Conservation (phyloP, 2,797 vertebrate genomes). For the Leptatherina wallacei region DNA sequence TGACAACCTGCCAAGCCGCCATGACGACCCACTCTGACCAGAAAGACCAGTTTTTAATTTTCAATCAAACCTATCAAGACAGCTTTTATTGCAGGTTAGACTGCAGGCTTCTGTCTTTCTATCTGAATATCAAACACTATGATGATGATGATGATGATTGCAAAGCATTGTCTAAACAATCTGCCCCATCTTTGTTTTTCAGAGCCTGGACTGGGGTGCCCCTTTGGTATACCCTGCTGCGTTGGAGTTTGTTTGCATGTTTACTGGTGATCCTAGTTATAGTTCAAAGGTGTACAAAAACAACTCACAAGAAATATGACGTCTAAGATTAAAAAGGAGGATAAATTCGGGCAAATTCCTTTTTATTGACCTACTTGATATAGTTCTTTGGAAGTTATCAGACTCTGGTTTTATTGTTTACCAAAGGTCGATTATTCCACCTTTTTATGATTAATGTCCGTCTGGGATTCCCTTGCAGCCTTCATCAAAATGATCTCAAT, state of each 20-base stretch:
- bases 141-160: neutral
- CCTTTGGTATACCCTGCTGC: slow-evolving; percentile 53
- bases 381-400: slow-evolving; percentile 19
- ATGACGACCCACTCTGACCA: neutral
- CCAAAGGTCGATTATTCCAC: neutral
- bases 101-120: neutral
- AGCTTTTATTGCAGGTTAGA: slow-evolving; percentile 43
- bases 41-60: slow-evolving; percentile 4
- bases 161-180: neutral
- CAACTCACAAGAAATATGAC: neutral
- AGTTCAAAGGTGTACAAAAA: slow-evolving; percentile 14
- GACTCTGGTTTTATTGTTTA: slow-evolving; percentile 2
- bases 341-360: neutral
- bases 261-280: slow-evolving; percentile 41
- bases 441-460: neutral
- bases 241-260: slow-evolving; percentile 40
- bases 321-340: slow-evolving; percentile 3
- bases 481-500: neutral
- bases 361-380: neutral
- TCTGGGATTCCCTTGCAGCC: neutral
- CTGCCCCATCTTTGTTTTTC: neutral
- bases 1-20: slow-evolving; percentile 9
- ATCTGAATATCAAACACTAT: neutral
- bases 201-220: slow-evolving; percentile 37
- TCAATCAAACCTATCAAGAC: slow-evolving; percentile 30